phyloP scores from a whole-genome alignment of 2,797 vertebrate genomes.

The Emydoidea blandingii region DNA sequence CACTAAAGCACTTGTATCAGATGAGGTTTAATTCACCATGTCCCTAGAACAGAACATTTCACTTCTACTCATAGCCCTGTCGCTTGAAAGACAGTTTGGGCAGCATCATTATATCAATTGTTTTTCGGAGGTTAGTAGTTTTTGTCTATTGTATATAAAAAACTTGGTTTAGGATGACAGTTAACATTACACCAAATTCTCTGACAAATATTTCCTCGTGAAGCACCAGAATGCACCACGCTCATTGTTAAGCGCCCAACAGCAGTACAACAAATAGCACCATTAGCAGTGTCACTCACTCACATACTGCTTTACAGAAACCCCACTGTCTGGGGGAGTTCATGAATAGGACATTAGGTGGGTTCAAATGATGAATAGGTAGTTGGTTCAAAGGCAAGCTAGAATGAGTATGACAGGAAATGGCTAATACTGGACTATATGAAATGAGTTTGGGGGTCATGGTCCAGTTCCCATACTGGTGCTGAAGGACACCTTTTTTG shows the following conservation, averaged over 20 bases:
- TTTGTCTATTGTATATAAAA: not conserved
- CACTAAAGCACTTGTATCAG: not conserved
- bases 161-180: not conserved
- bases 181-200: not conserved
- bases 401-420: not conserved
- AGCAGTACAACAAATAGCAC: not conserved
- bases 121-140: not conserved
- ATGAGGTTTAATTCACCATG: not conserved
- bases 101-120: not conserved
- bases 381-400: not conserved
- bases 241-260: not conserved
- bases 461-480: not conserved
- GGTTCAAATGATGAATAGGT: not conserved
- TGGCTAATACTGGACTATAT: not conserved
- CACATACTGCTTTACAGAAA: not conserved
- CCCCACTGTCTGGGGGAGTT: not conserved
- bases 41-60: constrained; percentile 9
- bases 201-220: not conserved
- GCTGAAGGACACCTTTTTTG: constrained; percentile 18
- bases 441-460: rapidly evolving
- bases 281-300: not conserved
- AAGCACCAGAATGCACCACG: not conserved
- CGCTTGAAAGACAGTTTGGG: not conserved
- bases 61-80: not conserved
- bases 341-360: not conserved